These are phyloP conservation scores for Agelaius tricolor DNA, from an alignment of 2,113 vertebrate species.

Conservation along the genomic window DNA sequence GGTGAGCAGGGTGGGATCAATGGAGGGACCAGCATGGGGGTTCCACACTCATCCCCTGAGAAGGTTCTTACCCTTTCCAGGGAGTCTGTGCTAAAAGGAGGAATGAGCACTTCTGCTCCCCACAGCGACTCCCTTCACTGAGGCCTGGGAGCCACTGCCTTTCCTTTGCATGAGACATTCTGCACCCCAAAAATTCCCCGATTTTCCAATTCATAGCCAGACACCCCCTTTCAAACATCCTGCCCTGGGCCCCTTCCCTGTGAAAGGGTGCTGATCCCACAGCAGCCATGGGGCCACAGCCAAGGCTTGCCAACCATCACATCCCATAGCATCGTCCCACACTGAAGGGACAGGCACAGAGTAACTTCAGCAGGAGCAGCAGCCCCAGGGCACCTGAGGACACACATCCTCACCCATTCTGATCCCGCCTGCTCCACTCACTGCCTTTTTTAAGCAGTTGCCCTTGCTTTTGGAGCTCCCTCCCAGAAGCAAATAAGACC, in stretches of 20 bases:
- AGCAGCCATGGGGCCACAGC: not conserved
- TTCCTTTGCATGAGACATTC: not conserved
- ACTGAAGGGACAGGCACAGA: accelerated
- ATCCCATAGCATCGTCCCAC: accelerated
- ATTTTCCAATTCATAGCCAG: not conserved
- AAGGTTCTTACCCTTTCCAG: not conserved
- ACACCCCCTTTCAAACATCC: not conserved
- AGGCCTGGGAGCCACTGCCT: not conserved
- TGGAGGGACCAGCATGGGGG: accelerated
- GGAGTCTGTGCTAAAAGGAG: not conserved
- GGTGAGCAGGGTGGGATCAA: not conserved
- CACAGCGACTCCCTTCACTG: accelerated
- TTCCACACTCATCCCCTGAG: too few relatives aligned
- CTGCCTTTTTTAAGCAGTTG: slow-evolving; percentile 11
- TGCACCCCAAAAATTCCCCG: not conserved
- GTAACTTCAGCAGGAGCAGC: not conserved
- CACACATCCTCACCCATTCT: not conserved
- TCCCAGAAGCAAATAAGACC: not conserved
- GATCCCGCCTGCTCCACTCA: not conserved
- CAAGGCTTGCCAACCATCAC: not conserved
- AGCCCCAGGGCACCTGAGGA: not conserved
- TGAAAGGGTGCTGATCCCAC: not conserved
- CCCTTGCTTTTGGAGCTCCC: not conserved
- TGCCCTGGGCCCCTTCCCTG: accelerated
- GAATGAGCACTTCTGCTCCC: not conserved